phyloP scores from a whole-genome alignment of 2,113 vertebrate genomes.

The Hylia prasina region DNA sequence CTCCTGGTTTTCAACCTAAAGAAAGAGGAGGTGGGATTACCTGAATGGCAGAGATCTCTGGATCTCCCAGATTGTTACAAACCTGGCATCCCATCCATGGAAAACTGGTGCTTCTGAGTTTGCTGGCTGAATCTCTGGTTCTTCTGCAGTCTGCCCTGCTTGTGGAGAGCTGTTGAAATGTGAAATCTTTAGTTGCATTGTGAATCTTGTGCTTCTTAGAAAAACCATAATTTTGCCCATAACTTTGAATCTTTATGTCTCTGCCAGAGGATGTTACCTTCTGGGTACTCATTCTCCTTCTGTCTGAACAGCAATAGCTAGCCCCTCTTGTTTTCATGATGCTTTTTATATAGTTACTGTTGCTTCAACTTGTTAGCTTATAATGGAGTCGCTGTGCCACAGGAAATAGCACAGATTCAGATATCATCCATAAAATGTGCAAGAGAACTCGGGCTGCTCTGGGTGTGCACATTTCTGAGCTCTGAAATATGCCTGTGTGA shows the following conservation, averaged over 20 bases:
- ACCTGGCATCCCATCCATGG: neutral
- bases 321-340: neutral
- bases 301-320: neutral
- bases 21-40: neutral
- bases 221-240: neutral
- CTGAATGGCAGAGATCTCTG: neutral
- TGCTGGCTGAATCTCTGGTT: neutral
- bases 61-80: neutral
- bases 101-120: neutral
- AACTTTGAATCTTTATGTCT: neutral
- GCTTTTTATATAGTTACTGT: neutral
- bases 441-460: neutral
- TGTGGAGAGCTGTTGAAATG: neutral
- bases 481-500: neutral
- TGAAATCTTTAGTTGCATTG: neutral
- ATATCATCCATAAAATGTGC: rapidly evolving
- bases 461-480: neutral
- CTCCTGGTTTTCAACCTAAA: neutral
- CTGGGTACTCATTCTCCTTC: neutral
- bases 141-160: neutral
- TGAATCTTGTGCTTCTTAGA: neutral
- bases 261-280: neutral
- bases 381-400: neutral
- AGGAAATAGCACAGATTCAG: neutral
- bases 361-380: neutral